A percentile compares a stretch with the other conserved stretches of the same genome.
Conservation (phyloP, 1,140 invertebrate species). For the Potamilus streckersoni region DNA sequence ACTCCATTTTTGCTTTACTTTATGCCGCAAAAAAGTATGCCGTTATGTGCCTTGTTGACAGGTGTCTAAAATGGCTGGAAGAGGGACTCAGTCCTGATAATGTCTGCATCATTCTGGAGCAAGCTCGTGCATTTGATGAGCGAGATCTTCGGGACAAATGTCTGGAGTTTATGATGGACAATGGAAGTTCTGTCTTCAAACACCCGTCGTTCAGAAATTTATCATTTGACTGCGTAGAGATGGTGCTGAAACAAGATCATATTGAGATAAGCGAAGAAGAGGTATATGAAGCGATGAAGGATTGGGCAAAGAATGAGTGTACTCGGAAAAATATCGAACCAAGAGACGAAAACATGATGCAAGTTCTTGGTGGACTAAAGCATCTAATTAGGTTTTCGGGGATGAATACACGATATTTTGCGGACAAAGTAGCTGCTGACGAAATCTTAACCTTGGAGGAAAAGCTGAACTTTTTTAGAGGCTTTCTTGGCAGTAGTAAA, state of each 20-base stretch:
- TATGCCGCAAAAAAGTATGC: constrained; percentile 1
- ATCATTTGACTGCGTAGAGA: not conserved
- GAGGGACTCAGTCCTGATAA: not conserved
- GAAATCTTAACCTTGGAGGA: not conserved
- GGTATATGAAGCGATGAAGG: not conserved
- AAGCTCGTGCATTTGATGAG: not conserved
- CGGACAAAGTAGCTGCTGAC: not conserved
- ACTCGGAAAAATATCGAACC: not conserved
- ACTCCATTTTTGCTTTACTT: not conserved
- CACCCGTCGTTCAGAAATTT: not conserved
- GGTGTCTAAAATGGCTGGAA: not conserved
- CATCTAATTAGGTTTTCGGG: not conserved
- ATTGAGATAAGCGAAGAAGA: not conserved
- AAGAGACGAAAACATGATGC: not conserved
- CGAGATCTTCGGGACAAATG: not conserved
- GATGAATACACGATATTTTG: not conserved
- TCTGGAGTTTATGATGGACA: constrained; percentile 1
- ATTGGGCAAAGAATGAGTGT: not conserved
- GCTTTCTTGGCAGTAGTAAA: no score
- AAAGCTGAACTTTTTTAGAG: not conserved
- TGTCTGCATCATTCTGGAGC: not conserved
- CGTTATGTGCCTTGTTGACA: not conserved
- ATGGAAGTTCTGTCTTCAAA: not conserved
- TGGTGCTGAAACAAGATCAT: not conserved
- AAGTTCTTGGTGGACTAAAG: not conserved